phyloP scores from a whole-genome alignment of 2,888 invertebrate genomes.

The Agrochola lota region DNA sequence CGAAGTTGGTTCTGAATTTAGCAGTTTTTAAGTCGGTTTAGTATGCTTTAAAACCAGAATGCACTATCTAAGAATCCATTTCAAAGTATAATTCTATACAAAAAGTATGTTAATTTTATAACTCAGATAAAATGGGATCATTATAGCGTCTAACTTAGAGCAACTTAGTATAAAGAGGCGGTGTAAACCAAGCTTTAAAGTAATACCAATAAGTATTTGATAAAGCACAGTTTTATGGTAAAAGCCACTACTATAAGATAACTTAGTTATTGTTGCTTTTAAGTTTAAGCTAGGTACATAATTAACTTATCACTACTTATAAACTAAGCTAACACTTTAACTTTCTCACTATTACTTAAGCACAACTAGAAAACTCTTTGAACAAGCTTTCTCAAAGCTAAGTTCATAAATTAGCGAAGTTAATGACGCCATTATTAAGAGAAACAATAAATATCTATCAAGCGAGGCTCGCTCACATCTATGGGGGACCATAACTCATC shows the following conservation, averaged over 20 bases:
- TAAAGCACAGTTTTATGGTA: slow-evolving; percentile 55
- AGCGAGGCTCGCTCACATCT: slow-evolving; percentile 36
- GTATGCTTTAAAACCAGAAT: not conserved
- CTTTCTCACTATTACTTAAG: slow-evolving; percentile 26
- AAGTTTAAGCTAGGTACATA: slow-evolving; percentile 42
- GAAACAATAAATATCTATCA: slow-evolving; percentile 61
- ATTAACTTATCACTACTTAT: slow-evolving; percentile 48
- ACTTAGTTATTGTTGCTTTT: slow-evolving; percentile 53
- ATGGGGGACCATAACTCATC: slow-evolving; percentile 64
- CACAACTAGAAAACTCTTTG: slow-evolving; percentile 17
- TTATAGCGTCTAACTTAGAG: not conserved
- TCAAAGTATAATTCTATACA: no score
- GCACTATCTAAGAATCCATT: not conserved
- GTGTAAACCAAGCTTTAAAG: slow-evolving; percentile 14
- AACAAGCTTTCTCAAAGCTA: slow-evolving; percentile 37
- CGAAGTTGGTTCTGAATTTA: not conserved
- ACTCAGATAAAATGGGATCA: not conserved
- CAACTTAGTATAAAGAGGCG: not conserved
- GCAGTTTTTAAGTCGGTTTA: not conserved
- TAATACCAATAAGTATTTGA: slow-evolving; percentile 47
- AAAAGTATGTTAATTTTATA: not conserved
- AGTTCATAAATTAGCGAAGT: slow-evolving; percentile 50
- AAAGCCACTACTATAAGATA: slow-evolving; percentile 18
- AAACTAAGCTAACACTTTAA: slow-evolving; percentile 9
- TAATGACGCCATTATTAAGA: slow-evolving; percentile 54